Percentiles rank a stretch among this genome's conserved stretches.
Evolutionary conservation across 1,140 invertebrate species (phyloP).

Genomic region (Bombus soroeensis): DNA sequence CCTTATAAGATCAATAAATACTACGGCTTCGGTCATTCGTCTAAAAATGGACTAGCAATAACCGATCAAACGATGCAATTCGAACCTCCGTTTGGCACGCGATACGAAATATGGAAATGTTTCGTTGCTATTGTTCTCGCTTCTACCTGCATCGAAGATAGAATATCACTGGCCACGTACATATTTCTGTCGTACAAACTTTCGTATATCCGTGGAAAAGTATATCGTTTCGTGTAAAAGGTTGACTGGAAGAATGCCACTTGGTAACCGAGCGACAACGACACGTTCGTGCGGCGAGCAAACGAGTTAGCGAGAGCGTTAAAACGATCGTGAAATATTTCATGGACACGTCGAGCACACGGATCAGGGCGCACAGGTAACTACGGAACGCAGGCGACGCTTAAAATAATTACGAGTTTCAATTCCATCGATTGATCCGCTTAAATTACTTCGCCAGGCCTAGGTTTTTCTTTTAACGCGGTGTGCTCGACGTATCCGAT

Average conservation of each 20-base stretch:
- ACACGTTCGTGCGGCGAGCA: background rate
- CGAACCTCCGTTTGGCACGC: slow-evolving; percentile 14
- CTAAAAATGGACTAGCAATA: too few species aligned
- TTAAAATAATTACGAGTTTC: slow-evolving; percentile 9
- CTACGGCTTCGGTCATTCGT: too few species aligned
- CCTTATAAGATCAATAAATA: background rate
- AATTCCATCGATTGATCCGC: slow-evolving; percentile 25
- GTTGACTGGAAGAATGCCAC: background rate
- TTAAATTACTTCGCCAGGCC: background rate
- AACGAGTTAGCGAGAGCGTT: slow-evolving; percentile 3
- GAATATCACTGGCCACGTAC: background rate
- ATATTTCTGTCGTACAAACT: background rate
- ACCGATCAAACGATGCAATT: too few species aligned
- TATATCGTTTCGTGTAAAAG: background rate
- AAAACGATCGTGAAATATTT: background rate
- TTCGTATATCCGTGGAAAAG: slow-evolving; percentile 8
- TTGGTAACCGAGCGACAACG: background rate
- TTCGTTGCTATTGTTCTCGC: too few species aligned
- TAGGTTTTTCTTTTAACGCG: background rate
- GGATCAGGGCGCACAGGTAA: background rate
- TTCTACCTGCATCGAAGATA: background rate
- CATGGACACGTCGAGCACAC: background rate
- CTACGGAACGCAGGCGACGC: background rate
- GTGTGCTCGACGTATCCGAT: slow-evolving; percentile 37
- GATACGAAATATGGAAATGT: background rate